These are phyloP conservation scores for Trissolcus brochymenae DNA, from an alignment of 2,888 invertebrate species.

Conservation along the genomic window DNA sequence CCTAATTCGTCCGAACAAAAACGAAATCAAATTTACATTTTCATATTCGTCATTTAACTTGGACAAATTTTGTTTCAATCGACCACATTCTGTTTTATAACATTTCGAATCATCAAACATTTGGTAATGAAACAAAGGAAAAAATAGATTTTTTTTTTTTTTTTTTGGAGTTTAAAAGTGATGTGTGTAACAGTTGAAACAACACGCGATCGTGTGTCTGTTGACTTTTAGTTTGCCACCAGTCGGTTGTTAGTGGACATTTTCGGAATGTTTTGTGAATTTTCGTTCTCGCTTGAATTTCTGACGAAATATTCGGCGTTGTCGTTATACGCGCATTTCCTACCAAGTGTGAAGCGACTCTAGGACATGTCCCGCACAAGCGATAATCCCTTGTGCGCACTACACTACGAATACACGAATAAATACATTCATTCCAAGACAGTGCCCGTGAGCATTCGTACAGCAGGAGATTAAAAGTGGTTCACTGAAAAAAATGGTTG, in stretches of 20 bases:
- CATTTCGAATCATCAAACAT: no score
- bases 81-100: neutral
- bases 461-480: constrained; percentile 69
- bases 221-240: constrained; percentile 42
- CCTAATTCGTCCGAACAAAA: constrained; percentile 12
- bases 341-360: constrained; percentile 34
- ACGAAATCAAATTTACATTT: neutral
- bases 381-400: constrained; percentile 46
- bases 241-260: constrained; percentile 49
- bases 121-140: no score
- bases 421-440: constrained; percentile 53
- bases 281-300: constrained; percentile 41
- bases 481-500: constrained; percentile 59
- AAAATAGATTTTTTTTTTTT: no score
- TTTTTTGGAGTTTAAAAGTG: no score
- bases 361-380: constrained; percentile 35
- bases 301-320: constrained; percentile 48
- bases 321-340: constrained; percentile 42
- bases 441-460: constrained; percentile 46
- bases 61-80: neutral
- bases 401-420: constrained; percentile 36
- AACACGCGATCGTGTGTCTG: constrained; percentile 47
- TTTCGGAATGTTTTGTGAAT: constrained; percentile 42
- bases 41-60: neutral
- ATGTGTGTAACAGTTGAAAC: constrained; percentile 34